Percentiles rank a stretch among this genome's conserved stretches.
Evolutionary conservation across 1,140 invertebrate species (phyloP).

Genomic region (Eupeodes corollae): DNA sequence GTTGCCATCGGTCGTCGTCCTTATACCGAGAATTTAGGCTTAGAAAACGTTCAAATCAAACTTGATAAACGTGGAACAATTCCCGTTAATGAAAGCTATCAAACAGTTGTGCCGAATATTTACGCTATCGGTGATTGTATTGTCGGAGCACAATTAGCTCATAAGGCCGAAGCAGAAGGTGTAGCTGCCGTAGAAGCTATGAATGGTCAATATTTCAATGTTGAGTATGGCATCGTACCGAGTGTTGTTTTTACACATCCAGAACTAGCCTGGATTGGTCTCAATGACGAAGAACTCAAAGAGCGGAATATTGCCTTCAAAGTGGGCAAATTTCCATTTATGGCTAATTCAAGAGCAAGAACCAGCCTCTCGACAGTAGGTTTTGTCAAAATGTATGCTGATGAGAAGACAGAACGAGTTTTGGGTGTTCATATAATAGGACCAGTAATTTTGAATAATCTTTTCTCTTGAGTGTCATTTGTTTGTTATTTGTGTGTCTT

Average conservation of each 20-base stretch:
- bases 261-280: background rate
- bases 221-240: background rate
- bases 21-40: background rate
- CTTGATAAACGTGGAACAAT: background rate
- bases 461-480: too few relatives aligned
- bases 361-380: too few relatives aligned
- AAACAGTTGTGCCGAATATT: background rate
- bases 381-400: too few relatives aligned
- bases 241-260: background rate
- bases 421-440: too few relatives aligned
- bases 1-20: background rate
- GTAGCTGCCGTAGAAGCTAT: background rate
- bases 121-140: background rate
- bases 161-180: background rate
- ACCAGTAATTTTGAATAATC: too few relatives aligned
- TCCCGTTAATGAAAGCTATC: background rate
- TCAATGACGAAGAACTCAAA: background rate
- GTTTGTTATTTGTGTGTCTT: background rate
- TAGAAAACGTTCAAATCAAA: background rate
- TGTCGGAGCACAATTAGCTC: background rate
- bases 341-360: background rate
- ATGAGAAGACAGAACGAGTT: too few relatives aligned
- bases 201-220: background rate
- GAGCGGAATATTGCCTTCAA: background rate
- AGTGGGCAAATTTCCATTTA: background rate